Base-by-base conservation (phyloP, 2,888 invertebrate genomes). In the Elegia similella region DNA sequence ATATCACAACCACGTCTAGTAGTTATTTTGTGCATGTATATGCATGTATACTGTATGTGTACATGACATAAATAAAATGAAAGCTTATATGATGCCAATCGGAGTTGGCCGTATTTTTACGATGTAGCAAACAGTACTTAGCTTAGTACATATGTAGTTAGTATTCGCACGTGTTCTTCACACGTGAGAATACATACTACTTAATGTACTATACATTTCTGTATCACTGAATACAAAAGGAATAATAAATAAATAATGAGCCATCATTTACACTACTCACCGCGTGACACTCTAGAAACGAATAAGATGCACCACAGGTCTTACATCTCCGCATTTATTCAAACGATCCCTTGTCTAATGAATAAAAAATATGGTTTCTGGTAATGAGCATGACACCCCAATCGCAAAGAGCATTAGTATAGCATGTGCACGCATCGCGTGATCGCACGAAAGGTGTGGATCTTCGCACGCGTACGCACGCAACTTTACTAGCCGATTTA, bases 401-500 rank as follows among this genome's bases (percentile, higher is more conserved):
- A 50, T 48, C 50, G 56, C 43, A 16, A 61, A 17, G 56, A 57
- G 57, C 32, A 61, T 59, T 59, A 54, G 59, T 56, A 60, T 63
- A 50, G 61, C 63, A 71, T 74, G 76, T 75, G 70, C 73, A 70
- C 30, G 61, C 23, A 80, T 88, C 73, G 89, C 89, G 88, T 89
- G 90, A 69, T 55, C 56, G 47, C 47, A 12, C 48, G 56, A 38
- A 63, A 60, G 87, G 82, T 88, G 89, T 68, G 65, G 70, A 61
- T 64, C 64, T 89, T 89, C 90, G 75, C 89, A 89, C 88, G 87
- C 70, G 61, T 57, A 42, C 60, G 60, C 87, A 87, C 86, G 88
- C 87, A 75, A 84, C 50, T 50, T 34, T 34, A 34, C 8, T 15
- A 5, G 10, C 17, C 12, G 30, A 38, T 38, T n/a, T 38, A 38